phyloP scores from a whole-genome alignment of 2,113 vertebrate genomes.

The Albula glossodonta region DNA sequence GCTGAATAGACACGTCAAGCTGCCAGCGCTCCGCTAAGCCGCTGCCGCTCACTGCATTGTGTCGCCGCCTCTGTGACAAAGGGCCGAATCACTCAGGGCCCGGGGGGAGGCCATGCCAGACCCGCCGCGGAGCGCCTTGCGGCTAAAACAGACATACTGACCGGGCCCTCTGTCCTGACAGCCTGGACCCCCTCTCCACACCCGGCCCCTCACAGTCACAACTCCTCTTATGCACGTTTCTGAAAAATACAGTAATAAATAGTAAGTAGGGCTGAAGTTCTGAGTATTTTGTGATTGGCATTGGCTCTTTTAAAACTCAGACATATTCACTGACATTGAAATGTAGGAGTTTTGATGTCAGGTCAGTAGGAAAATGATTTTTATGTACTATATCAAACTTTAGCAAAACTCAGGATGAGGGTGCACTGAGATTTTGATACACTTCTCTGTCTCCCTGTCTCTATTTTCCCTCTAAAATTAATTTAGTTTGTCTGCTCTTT shows the following conservation, averaged over 20 bases:
- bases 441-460: too few relatives aligned
- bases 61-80: constrained; percentile 31
- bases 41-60: constrained; percentile 23
- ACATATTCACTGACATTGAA: neutral
- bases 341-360: neutral
- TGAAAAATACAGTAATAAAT: too few relatives aligned
- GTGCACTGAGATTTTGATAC: too few relatives aligned
- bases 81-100: constrained; percentile 35
- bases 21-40: constrained; percentile 25
- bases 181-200: neutral
- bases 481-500: neutral
- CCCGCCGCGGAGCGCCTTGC: constrained; percentile 25
- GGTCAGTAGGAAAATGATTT: too few relatives aligned
- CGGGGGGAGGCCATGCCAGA: constrained; percentile 28
- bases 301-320: too few relatives aligned
- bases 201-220: neutral
- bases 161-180: constrained; percentile 30
- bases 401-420: too few relatives aligned
- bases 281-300: too few relatives aligned
- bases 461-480: too few relatives aligned
- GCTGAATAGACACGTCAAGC: constrained; percentile 51
- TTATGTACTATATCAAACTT: too few relatives aligned
- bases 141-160: constrained; percentile 28
- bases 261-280: too few relatives aligned
- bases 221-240: too few relatives aligned